These are phyloP conservation scores for Bovichtus diacanthus DNA, from an alignment of 2,797 vertebrate species.

Conservation along the genomic window DNA sequence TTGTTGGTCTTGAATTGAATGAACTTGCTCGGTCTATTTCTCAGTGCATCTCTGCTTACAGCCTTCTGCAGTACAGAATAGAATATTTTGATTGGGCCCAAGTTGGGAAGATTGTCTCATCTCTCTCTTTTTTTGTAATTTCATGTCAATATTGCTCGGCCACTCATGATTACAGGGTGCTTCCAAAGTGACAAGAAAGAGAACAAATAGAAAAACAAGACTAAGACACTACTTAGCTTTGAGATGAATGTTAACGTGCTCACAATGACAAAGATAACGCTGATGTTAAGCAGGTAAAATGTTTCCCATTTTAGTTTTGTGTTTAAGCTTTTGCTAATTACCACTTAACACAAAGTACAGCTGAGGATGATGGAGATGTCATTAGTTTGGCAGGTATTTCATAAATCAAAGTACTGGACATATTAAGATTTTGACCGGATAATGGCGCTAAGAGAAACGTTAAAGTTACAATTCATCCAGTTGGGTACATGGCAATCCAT, in stretches of 20 bases:
- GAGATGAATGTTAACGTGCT: not conserved
- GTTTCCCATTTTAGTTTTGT: not conserved
- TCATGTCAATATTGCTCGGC: slow-evolving; percentile 11
- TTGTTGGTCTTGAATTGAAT: slow-evolving; percentile 6
- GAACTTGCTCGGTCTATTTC: slow-evolving; percentile 1
- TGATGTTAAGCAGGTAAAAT: not conserved
- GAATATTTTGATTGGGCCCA: not conserved
- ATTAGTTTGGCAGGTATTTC: not conserved
- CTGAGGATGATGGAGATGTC: not conserved
- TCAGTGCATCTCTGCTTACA: not conserved
- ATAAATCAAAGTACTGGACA: not conserved
- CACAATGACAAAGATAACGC: not conserved
- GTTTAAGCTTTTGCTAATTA: not conserved
- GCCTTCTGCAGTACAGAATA: not conserved
- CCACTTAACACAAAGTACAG: not conserved
- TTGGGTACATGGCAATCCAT: not conserved
- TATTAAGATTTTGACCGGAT: not conserved
- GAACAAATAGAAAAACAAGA: not conserved
- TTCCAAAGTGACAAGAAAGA: not conserved
- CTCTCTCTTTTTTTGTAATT: slow-evolving; percentile 14
- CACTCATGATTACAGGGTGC: not conserved
- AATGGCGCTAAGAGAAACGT: not conserved
- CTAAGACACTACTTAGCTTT: not conserved
- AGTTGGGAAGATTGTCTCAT: slow-evolving; percentile 9
- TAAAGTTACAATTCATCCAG: not conserved